Base-by-base conservation (phyloP, 2,888 invertebrate genomes). In the Callyntrura guangdongensis region DNA sequence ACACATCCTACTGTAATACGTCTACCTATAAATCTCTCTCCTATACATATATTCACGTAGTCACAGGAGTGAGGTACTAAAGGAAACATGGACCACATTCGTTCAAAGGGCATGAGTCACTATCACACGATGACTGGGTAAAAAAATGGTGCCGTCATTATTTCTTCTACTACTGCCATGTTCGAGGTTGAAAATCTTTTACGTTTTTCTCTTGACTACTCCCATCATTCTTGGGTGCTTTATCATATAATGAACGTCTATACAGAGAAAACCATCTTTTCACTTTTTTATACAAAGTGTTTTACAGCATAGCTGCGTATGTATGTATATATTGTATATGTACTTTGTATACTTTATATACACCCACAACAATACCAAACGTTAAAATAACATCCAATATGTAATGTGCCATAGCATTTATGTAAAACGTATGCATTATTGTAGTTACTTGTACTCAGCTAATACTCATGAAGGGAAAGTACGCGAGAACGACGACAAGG, bases 141-240 rank as follows among this genome's bases (percentile, higher is more conserved):
- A 36, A 36, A 36, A 36, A 36, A 36, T 36, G 36, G 36, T 36
- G 36, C 36, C 36, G 6, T 36, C 36, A 36, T 36, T 36, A 36
- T 36, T 36, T 36, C 36, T 36, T 6, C 2, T 36, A 36, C 36
- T 6, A 36, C 36, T 36, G 2, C 36, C 2, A 36, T 36, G 36
- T 36, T 36, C 36, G 5, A 17, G 67, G 20, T 22, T 12, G 17
- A 12, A 67, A 36, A 36, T 36, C 36, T 36, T 36, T 36, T 36
- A 36, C 36, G 36, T 61, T 53, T 74, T 22, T n/a, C 86, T 59
- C 64, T 72, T 36, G 64, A 86, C 59, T 85, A 85, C 79, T 59
- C 69, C 69, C 77, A 85, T 90, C 90, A 90, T 85, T 90, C 72
- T 53, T 67, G 84, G 61, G 27, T 84, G 67, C 22, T 84, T 67